Evolutionary conservation across 23 tunicate genomes (phyloP).

Genomic region (Halocynthia roretzi): DNA sequence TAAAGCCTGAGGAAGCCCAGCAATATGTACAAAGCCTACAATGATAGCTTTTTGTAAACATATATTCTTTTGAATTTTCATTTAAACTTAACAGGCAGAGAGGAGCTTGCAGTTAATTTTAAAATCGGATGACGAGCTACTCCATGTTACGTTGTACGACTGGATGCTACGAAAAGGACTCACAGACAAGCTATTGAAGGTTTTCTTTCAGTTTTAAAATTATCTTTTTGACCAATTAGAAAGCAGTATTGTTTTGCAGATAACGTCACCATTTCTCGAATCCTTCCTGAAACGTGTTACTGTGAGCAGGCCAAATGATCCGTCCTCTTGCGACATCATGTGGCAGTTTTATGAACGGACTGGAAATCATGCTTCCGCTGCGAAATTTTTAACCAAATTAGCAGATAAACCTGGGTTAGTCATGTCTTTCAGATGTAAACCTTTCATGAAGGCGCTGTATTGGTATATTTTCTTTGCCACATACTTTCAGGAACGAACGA

Average conservation of each 20-base stretch:
- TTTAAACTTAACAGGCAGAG: constrained; percentile 52
- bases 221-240: neutral
- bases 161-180: constrained; percentile 79
- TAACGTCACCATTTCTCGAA: constrained; percentile 73
- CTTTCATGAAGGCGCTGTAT: neutral
- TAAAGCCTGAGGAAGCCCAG: constrained; percentile 75
- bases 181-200: constrained; percentile 7
- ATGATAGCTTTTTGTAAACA: neutral
- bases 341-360: constrained; percentile 90
- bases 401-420: constrained; percentile 88
- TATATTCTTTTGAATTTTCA: neutral
- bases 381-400: constrained; percentile 47
- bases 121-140: constrained; percentile 67
- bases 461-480: neutral
- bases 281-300: constrained; percentile 58
- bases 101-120: constrained; percentile 45
- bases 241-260: constrained; percentile 21
- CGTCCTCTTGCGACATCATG: constrained; percentile 60
- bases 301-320: constrained; percentile 28
- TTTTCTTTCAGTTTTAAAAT: neutral
- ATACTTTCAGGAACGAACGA: constrained; percentile 47
- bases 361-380: constrained; percentile 55
- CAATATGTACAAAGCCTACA: constrained; percentile 13
- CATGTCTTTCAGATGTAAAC: neutral
- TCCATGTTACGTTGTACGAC: constrained; percentile 85